Evolutionary conservation across 2,797 vertebrate genomes (phyloP).

Genomic region (Leontocebus nigricollis): DNA sequence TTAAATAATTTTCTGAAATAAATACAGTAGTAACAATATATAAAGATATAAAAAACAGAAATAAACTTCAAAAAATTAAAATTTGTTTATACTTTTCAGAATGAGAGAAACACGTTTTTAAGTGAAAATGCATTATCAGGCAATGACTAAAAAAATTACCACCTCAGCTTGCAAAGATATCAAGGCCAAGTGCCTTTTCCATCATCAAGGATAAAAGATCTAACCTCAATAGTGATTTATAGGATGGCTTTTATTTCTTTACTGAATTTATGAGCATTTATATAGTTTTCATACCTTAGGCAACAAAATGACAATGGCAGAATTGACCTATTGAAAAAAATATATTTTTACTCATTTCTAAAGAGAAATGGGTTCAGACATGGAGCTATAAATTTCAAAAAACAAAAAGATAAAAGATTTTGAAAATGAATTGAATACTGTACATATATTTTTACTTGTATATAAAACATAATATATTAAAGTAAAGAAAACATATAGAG

Average conservation of each 20-base stretch:
- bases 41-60: neutral
- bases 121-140: neutral
- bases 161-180: neutral
- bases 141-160: neutral
- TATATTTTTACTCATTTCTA: neutral
- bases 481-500: neutral
- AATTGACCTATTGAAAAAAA: neutral
- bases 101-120: neutral
- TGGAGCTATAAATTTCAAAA: neutral
- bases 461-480: neutral
- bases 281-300: constrained; percentile 15
- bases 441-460: neutral
- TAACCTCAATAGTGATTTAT: constrained; percentile 39
- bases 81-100: neutral
- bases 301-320: neutral
- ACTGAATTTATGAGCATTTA: constrained; percentile 7
- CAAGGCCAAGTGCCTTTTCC: neutral
- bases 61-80: neutral
- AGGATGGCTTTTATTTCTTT: constrained; percentile 15
- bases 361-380: neutral
- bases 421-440: neutral
- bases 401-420: neutral
- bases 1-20: neutral
- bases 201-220: neutral
- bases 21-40: neutral